Percentiles rank a stretch among this genome's conserved stretches.
These are phyloP conservation scores for Drosophila insularis DNA, from an alignment of 1,140 invertebrate species.

Conservation along the genomic window DNA sequence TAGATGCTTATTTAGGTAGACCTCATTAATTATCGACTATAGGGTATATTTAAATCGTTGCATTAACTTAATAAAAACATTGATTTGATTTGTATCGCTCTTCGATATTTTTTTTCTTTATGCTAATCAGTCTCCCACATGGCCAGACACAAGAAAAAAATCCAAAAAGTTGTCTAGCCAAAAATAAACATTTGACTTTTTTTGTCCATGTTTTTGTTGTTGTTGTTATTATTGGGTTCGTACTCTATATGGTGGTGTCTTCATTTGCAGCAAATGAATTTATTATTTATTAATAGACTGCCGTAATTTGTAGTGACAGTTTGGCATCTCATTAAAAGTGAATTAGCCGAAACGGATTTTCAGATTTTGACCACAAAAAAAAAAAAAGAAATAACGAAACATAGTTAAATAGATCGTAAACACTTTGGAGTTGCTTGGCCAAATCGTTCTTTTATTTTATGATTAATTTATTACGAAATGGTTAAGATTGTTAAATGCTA, in stretches of 20 bases:
- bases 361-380: background rate
- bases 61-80: background rate
- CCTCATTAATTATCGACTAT: no score
- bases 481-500: background rate
- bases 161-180: constrained; percentile 59
- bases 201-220: constrained; percentile 12
- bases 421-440: background rate
- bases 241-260: constrained; percentile 59
- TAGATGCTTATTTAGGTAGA: no score
- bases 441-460: background rate
- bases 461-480: background rate
- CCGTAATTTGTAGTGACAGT: constrained; percentile 75
- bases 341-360: constrained; percentile 53
- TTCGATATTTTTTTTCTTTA: constrained; percentile 28
- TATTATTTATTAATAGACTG: constrained; percentile 77
- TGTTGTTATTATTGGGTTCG: constrained; percentile 17
- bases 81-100: constrained; percentile 4
- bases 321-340: constrained; percentile 74
- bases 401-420: constrained; percentile 22
- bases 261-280: constrained; percentile 69
- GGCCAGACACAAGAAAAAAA: constrained; percentile 47
- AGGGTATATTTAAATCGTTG: background rate
- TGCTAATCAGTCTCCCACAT: constrained; percentile 79
- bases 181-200: constrained; percentile 60
- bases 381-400: background rate